phyloP scores from a whole-genome alignment of 53 echinoderm and acorn worm species.

The Zoroaster sp. region DNA sequence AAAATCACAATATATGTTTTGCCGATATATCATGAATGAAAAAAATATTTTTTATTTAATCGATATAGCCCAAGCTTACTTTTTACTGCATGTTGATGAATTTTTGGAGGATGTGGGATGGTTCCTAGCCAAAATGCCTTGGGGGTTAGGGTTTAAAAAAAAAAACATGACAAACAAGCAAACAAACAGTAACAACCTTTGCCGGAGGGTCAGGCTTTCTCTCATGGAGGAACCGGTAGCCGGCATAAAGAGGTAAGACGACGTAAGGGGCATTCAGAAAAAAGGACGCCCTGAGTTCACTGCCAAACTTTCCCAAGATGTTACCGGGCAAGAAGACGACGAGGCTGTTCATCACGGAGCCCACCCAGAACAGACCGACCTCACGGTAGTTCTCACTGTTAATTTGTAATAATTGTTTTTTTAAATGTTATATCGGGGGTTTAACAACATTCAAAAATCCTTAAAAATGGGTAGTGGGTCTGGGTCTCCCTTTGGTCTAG shows the following conservation, averaged over 20 bases:
- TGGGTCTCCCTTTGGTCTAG: too few species aligned
- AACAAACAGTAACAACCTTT: too few species aligned
- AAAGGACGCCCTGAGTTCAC: conserved; percentile 77
- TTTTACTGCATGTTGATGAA: too few species aligned
- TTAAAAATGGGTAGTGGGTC: too few species aligned
- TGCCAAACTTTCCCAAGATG: conserved; percentile 82
- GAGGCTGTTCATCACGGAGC: conserved; percentile 93
- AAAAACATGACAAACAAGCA: too few species aligned
- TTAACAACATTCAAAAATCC: background rate
- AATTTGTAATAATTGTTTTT: background rate
- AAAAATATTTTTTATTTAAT: too few species aligned
- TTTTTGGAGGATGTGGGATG: too few species aligned
- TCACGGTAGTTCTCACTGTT: conserved; percentile 88
- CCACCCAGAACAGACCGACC: conserved; percentile 96
- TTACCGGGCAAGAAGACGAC: conserved; percentile 94
- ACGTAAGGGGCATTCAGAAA: conserved; percentile 89
- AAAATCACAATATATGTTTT: too few species aligned
- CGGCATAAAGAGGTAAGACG: conserved; percentile 78
- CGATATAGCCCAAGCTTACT: too few species aligned
- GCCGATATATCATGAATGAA: too few species aligned
- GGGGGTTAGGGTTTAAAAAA: too few species aligned
- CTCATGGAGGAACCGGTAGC: conserved; percentile 51
- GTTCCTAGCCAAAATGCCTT: too few species aligned
- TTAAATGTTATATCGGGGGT: background rate
- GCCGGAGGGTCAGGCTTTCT: conserved; percentile 15